These are phyloP conservation scores for Coracias cyanogaster DNA, from an alignment of 2,797 vertebrate species.

Conservation along the genomic window DNA sequence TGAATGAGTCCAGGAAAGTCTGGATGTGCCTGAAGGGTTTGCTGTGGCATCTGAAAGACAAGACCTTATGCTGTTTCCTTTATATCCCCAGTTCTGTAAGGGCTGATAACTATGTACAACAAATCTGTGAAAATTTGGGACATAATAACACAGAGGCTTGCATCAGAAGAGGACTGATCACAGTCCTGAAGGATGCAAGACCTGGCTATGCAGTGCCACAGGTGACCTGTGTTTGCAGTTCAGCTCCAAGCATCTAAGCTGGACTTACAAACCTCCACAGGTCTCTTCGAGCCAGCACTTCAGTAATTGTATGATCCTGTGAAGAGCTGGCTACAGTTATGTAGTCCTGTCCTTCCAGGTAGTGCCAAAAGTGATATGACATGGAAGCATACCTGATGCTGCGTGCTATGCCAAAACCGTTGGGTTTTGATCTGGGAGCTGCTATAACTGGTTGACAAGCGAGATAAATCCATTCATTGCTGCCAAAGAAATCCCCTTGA, in stretches of 20 bases:
- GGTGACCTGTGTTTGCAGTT: neutral
- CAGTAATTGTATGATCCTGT: neutral
- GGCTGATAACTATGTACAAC: neutral
- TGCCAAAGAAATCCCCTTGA: neutral
- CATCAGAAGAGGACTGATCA: neutral
- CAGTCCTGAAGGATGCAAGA: neutral
- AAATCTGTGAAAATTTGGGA: neutral
- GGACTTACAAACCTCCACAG: neutral
- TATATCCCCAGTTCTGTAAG: neutral
- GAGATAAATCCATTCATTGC: neutral
- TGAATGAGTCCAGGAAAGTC: neutral
- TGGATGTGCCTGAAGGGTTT: neutral
- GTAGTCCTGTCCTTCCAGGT: neutral
- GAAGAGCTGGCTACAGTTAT: fast-evolving
- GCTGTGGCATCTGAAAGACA: neutral
- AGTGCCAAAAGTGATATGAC: neutral
- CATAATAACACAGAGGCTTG: neutral
- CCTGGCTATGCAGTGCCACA: neutral
- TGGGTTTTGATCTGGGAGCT: neutral
- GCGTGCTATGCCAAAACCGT: neutral
- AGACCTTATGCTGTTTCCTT: neutral
- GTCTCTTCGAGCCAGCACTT: neutral
- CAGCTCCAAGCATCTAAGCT: neutral
- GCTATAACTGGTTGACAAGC: neutral
- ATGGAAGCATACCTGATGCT: neutral